These are phyloP conservation scores for Okamejei kenojei DNA, from an alignment of 2,797 vertebrate genomes.

Conservation along the genomic window DNA sequence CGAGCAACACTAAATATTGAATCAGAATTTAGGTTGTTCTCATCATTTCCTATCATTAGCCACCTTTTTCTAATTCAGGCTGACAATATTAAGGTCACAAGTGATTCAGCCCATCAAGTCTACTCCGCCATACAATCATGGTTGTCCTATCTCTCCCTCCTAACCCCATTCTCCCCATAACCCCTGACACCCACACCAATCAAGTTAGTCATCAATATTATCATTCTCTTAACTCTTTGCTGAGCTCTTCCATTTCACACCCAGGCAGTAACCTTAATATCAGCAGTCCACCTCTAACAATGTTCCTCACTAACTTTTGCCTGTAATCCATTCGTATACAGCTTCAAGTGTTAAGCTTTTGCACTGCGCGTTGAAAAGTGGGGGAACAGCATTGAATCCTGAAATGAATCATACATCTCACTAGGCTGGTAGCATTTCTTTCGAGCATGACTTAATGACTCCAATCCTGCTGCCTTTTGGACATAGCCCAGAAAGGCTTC, in stretches of 20 bases:
- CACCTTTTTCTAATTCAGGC: neutral
- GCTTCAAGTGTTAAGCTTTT: neutral
- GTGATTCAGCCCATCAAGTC: too few species aligned
- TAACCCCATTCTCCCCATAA: too few species aligned
- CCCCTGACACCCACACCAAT: too few species aligned
- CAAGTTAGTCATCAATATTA: neutral
- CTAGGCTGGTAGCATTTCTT: too few species aligned
- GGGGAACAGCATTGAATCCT: neutral
- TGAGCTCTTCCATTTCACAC: neutral
- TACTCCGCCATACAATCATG: too few species aligned
- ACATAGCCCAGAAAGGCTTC: too few species aligned
- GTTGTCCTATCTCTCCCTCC: too few species aligned
- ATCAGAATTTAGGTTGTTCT: too few species aligned
- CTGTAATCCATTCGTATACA: neutral
- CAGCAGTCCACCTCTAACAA: neutral
- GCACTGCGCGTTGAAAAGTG: neutral
- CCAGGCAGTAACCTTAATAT: neutral
- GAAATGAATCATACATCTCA: too few species aligned
- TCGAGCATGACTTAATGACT: too few species aligned
- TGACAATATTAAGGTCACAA: neutral
- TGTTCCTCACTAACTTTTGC: neutral
- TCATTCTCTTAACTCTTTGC: neutral
- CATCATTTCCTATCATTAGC: neutral
- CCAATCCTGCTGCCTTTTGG: too few species aligned
- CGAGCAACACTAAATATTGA: too few species aligned